A percentile compares a stretch with the other conserved stretches of the same genome.
These are phyloP conservation scores for Caenorhabditis sp. DNA, from an alignment of 2,888 invertebrate species.

Conservation along the genomic window DNA sequence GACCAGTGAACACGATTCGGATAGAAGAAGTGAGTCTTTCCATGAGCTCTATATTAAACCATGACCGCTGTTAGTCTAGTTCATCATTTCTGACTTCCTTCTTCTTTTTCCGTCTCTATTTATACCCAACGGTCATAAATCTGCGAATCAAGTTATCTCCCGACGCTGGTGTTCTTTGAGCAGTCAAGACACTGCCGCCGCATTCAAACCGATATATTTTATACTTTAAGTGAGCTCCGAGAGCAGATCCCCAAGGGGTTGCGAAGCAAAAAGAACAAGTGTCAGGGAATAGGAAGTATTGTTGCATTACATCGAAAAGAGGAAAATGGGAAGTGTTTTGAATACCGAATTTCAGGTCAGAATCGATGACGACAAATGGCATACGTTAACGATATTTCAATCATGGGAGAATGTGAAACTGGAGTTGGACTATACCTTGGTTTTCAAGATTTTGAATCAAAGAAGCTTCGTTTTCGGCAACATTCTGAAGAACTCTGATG, in stretches of 20 bases:
- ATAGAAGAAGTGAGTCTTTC: constrained; percentile 73
- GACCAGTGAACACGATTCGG: constrained; percentile 79
- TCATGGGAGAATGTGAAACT: constrained; percentile 83
- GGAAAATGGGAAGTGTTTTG: neutral
- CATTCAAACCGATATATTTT: constrained; percentile 56
- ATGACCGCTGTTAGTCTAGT: constrained; percentile 24
- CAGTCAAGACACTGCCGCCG: constrained; percentile 37
- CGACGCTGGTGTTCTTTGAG: constrained; percentile 48
- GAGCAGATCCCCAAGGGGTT: constrained; percentile 48
- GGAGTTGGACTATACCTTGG: constrained; percentile 80
- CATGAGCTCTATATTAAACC: neutral
- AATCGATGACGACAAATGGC: constrained; percentile 95
- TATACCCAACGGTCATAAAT: constrained; percentile 53
- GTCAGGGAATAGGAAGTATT: constrained; percentile 19
- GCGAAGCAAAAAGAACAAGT: constrained; percentile 13
- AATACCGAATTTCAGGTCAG: constrained; percentile 83
- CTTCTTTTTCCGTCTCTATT: constrained; percentile 37
- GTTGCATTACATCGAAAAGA: neutral
- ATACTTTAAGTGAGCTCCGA: constrained; percentile 61
- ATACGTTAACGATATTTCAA: constrained; percentile 90
- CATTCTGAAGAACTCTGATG: constrained; percentile 92
- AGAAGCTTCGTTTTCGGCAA: constrained; percentile 93
- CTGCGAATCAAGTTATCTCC: constrained; percentile 61
- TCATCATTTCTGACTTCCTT: constrained; percentile 35
- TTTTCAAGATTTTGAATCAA: constrained; percentile 87